These are phyloP conservation scores for Teinopalpus imperialis DNA, from an alignment of 2,888 invertebrate genomes.

Conservation along the genomic window DNA sequence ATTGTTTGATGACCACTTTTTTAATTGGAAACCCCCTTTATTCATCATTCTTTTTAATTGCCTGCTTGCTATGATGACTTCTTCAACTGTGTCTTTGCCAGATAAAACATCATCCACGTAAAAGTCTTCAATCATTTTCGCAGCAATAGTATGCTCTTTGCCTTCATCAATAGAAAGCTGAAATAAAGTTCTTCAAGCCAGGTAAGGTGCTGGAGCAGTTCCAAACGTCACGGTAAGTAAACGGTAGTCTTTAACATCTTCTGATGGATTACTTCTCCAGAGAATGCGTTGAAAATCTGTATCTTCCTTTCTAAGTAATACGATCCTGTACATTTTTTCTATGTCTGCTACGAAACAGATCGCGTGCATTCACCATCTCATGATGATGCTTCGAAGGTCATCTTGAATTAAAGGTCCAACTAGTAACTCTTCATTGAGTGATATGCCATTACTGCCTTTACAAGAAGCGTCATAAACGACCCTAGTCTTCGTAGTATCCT, in stretches of 20 bases:
- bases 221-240: neutral
- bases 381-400: conserved; percentile 32
- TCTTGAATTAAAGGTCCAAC: conserved; percentile 34
- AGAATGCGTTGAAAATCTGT: conserved; percentile 33
- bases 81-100: too few relatives aligned
- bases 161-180: conserved; percentile 28
- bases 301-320: conserved; percentile 30
- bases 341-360: conserved; percentile 35
- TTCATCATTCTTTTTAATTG: too few relatives aligned
- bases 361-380: conserved; percentile 33
- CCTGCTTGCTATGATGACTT: too few relatives aligned
- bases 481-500: conserved; percentile 26
- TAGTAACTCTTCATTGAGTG: conserved; percentile 33
- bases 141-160: neutral
- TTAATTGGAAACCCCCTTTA: too few relatives aligned
- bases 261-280: conserved; percentile 19
- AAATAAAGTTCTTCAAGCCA: conserved; percentile 25
- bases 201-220: conserved; percentile 28
- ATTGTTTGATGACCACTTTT: too few relatives aligned
- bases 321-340: conserved; percentile 38
- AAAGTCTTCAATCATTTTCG: too few relatives aligned
- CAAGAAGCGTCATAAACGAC: conserved; percentile 34
- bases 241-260: neutral
- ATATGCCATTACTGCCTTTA: conserved; percentile 20
- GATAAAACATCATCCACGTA: too few relatives aligned